Conservation (phyloP, 1,140 invertebrate species). For the Druon quercuslanigerum region DNA sequence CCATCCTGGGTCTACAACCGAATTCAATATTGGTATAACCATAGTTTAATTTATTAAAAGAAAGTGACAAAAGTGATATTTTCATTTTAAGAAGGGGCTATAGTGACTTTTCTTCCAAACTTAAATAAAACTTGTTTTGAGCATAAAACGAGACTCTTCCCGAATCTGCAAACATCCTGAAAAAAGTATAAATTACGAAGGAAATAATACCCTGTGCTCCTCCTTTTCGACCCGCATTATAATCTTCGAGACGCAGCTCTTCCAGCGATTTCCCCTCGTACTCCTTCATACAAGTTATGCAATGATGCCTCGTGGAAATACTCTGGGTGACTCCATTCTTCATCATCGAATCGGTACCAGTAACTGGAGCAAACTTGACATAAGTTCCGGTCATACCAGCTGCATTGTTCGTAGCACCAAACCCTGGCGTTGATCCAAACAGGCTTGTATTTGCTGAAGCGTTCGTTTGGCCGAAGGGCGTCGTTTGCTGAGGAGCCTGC, state of each 20-base stretch:
- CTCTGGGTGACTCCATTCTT: conserved; percentile 89
- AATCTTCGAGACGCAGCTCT: conserved; percentile 96
- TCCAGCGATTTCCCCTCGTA: conserved; percentile 96
- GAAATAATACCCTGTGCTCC: conserved; percentile 65
- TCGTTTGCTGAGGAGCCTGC: conserved; percentile 68
- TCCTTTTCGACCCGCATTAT: conserved; percentile 91
- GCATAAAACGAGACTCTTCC: no score
- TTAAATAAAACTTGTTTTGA: no score
- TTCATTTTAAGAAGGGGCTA: no score
- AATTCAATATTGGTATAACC: no score
- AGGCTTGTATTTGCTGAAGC: conserved; percentile 74
- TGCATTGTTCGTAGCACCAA: conserved; percentile 75
- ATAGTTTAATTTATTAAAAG: no score
- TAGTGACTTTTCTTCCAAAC: no score
- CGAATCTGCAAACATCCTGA: no score
- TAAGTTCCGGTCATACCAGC: conserved; percentile 81
- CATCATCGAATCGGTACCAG: conserved; percentile 92
- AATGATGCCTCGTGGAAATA: conserved; percentile 94
- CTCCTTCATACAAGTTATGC: conserved; percentile 98
- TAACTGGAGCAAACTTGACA: conserved; percentile 90
- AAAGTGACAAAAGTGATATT: no score
- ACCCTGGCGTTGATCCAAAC: conserved; percentile 77
- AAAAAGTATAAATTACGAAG: neutral
- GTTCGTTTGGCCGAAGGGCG: conserved; percentile 80
- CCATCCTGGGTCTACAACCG: no score